A percentile compares a stretch with the other conserved stretches of the same genome.
phyloP scores from a whole-genome alignment of 2,797 vertebrate genomes.

The Karalla daura region DNA sequence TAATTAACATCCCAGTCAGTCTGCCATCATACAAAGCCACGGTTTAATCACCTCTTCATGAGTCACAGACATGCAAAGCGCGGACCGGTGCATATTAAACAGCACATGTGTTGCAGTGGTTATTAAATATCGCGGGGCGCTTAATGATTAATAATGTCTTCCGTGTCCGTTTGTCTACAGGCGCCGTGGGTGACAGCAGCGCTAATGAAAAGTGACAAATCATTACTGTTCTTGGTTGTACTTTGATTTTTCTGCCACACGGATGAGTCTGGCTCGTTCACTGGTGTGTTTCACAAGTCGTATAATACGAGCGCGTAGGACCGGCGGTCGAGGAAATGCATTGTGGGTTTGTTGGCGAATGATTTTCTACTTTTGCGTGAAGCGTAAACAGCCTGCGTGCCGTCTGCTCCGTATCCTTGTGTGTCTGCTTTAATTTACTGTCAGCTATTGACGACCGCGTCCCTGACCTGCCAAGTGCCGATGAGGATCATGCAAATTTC shows the following conservation, averaged over 20 bases:
- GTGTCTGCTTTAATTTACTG: background rate
- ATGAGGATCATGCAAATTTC: constrained; percentile 5
- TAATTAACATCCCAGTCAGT: no score
- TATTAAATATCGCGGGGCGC: constrained; percentile 14
- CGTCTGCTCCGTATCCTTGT: background rate
- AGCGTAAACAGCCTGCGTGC: background rate
- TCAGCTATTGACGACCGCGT: background rate
- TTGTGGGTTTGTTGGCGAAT: no score
- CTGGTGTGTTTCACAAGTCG: background rate
- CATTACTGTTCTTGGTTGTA: background rate
- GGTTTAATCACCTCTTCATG: background rate
- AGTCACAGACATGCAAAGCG: background rate
- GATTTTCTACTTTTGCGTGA: background rate
- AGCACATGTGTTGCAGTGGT: background rate
- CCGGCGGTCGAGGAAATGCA: no score
- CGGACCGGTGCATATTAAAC: background rate
- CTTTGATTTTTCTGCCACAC: background rate
- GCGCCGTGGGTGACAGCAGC: constrained; percentile 1
- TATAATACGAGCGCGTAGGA: no score
- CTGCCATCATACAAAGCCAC: background rate
- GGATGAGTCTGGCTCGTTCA: background rate
- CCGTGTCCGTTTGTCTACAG: background rate
- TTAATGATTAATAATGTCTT: constrained; percentile 8
- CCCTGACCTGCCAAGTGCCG: constrained; percentile 1
- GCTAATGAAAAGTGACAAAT: constrained; percentile 10